Percentiles rank a stretch among this genome's conserved stretches.
These are phyloP conservation scores for Terrapene triunguis DNA, from an alignment of 2,113 vertebrate genomes.

Conservation along the genomic window DNA sequence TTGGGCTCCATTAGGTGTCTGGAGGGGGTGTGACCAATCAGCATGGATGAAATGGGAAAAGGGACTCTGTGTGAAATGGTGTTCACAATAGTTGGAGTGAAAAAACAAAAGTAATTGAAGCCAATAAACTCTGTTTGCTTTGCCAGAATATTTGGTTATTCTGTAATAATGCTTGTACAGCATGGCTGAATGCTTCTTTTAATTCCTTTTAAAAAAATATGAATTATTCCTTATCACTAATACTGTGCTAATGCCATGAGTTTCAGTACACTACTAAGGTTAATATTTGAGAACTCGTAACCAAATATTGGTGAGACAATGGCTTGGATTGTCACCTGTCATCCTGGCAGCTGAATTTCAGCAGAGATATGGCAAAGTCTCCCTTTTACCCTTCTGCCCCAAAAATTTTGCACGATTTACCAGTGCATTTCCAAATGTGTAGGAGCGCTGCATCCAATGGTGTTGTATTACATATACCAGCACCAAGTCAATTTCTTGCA, in stretches of 20 bases:
- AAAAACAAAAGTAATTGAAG: neutral
- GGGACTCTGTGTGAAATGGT: neutral
- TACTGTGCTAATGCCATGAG: neutral
- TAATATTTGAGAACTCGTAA: neutral
- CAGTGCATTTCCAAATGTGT: neutral
- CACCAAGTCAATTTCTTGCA: neutral
- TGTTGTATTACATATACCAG: neutral
- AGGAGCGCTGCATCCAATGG: neutral
- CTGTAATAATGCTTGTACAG: neutral
- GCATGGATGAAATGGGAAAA: neutral
- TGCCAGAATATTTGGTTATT: neutral
- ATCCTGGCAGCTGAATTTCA: neutral
- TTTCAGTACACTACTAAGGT: neutral
- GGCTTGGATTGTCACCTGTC: neutral
- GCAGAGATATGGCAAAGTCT: neutral
- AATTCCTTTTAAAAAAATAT: slow-evolving; percentile 1
- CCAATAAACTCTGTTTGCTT: neutral
- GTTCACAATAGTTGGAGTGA: neutral
- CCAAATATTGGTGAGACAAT: neutral
- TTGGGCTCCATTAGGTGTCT: neutral
- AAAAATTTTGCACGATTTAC: neutral
- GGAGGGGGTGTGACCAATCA: neutral
- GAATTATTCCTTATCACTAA: neutral
- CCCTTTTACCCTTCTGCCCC: neutral
- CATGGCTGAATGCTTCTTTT: neutral